Conservation (phyloP, 2,113 vertebrate species). For the Myrmecophaga tridactyla region DNA sequence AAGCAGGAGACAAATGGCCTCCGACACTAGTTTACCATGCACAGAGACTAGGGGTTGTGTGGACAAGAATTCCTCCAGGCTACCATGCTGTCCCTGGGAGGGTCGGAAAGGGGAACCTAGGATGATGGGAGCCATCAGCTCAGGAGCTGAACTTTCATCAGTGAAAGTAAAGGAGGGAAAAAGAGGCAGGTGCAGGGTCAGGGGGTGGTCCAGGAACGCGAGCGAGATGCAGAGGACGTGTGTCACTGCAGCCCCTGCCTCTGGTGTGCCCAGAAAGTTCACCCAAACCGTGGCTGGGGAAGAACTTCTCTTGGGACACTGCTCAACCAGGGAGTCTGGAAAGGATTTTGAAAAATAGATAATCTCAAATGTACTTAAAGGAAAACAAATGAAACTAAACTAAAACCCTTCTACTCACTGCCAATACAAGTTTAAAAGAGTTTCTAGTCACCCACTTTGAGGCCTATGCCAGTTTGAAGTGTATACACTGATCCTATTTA, state of each 20-base stretch:
- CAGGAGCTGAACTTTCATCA: background rate
- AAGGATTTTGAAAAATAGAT: background rate
- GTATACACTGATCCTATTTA: background rate
- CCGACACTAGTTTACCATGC: background rate
- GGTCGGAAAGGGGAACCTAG: accelerated
- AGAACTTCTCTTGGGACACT: accelerated
- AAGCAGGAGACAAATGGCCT: background rate
- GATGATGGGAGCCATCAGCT: background rate
- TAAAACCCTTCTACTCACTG: accelerated
- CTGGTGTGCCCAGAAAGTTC: accelerated
- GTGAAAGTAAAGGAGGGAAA: background rate
- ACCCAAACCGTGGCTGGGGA: accelerated
- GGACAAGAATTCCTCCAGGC: background rate
- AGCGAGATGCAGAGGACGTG: background rate
- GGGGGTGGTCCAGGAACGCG: background rate
- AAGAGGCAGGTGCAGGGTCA: accelerated
- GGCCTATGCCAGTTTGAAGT: background rate
- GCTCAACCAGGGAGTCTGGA: background rate
- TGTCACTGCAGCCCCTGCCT: no score
- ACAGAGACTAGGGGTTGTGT: background rate
- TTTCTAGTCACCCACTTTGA: accelerated
- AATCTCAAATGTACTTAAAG: background rate
- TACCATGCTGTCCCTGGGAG: no score
- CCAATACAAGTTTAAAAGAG: background rate
- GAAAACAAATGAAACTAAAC: background rate